phyloP scores from a whole-genome alignment of 2,113 vertebrate genomes.

The Prionailurus bengalensis region DNA sequence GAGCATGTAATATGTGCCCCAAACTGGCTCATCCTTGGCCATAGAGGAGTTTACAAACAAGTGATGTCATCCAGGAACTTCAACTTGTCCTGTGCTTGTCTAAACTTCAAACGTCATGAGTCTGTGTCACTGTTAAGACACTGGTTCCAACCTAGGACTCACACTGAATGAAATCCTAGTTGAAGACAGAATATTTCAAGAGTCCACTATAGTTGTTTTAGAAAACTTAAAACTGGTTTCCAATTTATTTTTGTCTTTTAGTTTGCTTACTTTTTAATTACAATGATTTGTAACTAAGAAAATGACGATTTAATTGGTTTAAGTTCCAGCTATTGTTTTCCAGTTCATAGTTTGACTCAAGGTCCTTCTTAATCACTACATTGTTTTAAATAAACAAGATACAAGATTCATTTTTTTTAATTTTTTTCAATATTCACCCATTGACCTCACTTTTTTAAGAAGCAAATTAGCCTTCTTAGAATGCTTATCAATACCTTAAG shows the following conservation, averaged over 20 bases:
- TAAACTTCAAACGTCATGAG: background rate
- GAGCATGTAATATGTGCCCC: background rate
- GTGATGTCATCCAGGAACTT: background rate
- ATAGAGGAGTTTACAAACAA: background rate
- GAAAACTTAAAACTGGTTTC: background rate
- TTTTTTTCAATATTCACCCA: background rate
- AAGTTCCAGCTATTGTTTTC: background rate
- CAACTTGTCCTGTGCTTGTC: background rate
- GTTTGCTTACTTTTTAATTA: constrained; percentile 53
- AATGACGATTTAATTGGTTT: constrained; percentile 6
- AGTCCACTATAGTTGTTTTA: background rate
- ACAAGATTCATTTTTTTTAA: background rate
- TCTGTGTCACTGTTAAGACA: background rate
- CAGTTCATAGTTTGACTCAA: background rate
- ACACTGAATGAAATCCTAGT: background rate
- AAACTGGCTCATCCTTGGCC: background rate
- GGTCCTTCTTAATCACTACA: background rate
- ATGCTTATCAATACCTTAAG: background rate
- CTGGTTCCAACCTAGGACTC: background rate
- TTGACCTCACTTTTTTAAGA: background rate
- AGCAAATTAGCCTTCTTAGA: background rate
- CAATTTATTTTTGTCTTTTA: constrained; percentile 17
- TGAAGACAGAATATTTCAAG: background rate
- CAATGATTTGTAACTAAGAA: background rate
- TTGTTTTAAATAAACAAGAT: constrained; percentile 23